Percentiles rank a stretch among this genome's conserved stretches.
Evolutionary conservation across 2,888 invertebrate genomes (phyloP).

Genomic region (Drosophila quinaria): DNA sequence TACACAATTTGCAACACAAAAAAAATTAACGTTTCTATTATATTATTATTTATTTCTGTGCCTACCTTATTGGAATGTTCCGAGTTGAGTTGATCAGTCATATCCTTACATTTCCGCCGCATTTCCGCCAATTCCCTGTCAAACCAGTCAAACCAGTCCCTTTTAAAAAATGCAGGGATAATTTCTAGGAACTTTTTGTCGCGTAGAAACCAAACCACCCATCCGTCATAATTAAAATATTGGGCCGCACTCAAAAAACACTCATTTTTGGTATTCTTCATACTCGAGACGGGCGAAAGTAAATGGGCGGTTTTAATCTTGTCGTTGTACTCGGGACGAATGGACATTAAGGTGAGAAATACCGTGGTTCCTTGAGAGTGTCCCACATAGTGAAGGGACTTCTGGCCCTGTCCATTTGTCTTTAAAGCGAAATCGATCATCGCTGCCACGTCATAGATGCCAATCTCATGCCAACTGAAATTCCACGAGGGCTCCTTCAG

Average conservation of each 20-base stretch:
- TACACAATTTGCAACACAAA: no score
- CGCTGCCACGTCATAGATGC: conserved; percentile 86
- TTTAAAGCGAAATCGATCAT: conserved; percentile 74
- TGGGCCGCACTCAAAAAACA: not conserved
- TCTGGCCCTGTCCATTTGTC: conserved; percentile 60
- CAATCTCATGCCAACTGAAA: conserved; percentile 95
- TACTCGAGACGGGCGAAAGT: conserved; percentile 82
- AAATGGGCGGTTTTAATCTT: conserved; percentile 81
- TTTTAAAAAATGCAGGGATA: no score
- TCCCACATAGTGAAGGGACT: conserved; percentile 79
- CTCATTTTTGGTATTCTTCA: conserved; percentile 87
- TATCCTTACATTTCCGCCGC: no score
- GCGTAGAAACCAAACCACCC: rapidly evolving
- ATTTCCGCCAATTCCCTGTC: no score
- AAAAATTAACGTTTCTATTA: no score
- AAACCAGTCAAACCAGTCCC: no score
- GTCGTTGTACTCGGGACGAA: conserved; percentile 74
- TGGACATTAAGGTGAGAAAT: conserved; percentile 73
- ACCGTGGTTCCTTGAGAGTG: conserved; percentile 83
- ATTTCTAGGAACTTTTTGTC: not conserved
- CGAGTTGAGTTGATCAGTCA: no score
- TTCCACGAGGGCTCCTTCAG: conserved; percentile 67
- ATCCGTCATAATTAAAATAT: conserved; percentile 63
- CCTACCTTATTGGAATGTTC: no score
- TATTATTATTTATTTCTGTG: no score